Evolutionary conservation across 1,140 invertebrate species (phyloP).

Genomic region (Microplitis demolitor): DNA sequence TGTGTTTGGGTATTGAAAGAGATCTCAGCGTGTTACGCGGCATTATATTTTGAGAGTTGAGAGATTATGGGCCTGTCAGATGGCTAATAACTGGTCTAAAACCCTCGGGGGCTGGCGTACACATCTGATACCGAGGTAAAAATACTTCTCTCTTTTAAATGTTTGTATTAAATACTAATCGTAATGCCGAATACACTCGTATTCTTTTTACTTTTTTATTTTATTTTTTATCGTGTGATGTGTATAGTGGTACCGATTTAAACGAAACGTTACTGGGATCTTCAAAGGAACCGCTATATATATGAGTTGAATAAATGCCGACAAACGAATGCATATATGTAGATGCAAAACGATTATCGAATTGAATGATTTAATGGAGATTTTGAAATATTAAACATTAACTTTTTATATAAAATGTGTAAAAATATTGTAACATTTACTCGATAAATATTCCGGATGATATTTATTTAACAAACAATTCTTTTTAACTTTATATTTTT

Average conservation of each 20-base stretch:
- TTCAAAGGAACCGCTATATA: slow-evolving; percentile 24
- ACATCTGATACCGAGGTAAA: slow-evolving; percentile 46
- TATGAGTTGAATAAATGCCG: slow-evolving; percentile 12
- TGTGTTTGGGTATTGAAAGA: slow-evolving; percentile 34
- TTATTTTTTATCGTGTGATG: slow-evolving; percentile 15
- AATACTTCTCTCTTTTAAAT: slow-evolving; percentile 42
- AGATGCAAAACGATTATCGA: background rate
- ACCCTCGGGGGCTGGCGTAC: slow-evolving; percentile 30
- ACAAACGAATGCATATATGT: slow-evolving; percentile 17
- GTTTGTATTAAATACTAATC: slow-evolving; percentile 53
- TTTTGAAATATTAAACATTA: no score
- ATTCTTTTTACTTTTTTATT: slow-evolving; percentile 5
- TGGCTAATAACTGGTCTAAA: slow-evolving; percentile 50
- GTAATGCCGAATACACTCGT: slow-evolving; percentile 40
- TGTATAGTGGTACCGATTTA: slow-evolving; percentile 23
- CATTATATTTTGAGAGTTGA: slow-evolving; percentile 46
- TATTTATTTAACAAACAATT: background rate
- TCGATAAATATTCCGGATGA: background rate
- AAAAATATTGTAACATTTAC: no score
- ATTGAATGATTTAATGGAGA: background rate
- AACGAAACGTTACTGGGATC: slow-evolving; percentile 10
- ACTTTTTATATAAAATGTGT: no score
- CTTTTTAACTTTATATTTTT: background rate
- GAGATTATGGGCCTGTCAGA: slow-evolving; percentile 53
- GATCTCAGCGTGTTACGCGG: slow-evolving; percentile 44